phyloP scores from a whole-genome alignment of 2,113 vertebrate species.

The Eulacestoma nigropectus region DNA sequence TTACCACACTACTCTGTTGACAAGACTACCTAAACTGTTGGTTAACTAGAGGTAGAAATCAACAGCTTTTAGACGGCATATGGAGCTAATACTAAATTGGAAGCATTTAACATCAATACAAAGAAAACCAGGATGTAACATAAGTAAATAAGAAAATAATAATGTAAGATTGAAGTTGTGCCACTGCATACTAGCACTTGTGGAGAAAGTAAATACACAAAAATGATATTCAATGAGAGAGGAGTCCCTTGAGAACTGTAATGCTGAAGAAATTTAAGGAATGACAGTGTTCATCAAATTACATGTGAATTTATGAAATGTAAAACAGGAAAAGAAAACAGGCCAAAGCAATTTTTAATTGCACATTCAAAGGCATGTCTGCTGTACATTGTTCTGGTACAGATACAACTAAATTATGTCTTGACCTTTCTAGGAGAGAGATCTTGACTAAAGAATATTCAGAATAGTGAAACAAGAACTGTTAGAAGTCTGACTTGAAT shows the following conservation, averaged over 20 bases:
- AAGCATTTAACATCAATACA: neutral
- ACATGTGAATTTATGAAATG: neutral
- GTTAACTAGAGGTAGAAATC: neutral
- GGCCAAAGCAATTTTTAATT: constrained; percentile 27
- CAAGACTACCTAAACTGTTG: neutral
- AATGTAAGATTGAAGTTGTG: neutral
- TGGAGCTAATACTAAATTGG: neutral
- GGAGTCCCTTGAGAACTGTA: neutral
- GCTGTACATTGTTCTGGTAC: neutral
- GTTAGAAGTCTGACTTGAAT: neutral
- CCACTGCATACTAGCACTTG: neutral
- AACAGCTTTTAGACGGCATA: neutral
- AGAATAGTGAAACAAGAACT: neutral
- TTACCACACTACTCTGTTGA: neutral
- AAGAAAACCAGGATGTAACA: neutral
- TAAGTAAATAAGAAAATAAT: neutral
- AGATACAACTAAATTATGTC: neutral
- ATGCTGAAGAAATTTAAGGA: constrained; percentile 20
- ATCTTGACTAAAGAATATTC: neutral
- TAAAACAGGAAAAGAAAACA: constrained; percentile 24
- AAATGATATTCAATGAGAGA: neutral
- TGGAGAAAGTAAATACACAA: neutral
- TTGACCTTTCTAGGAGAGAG: neutral
- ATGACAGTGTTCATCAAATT: constrained; percentile 32
- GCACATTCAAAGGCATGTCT: neutral